Evolutionary conservation across 2,888 invertebrate genomes (phyloP).

Genomic region (Drosophila austrosaltans): DNA sequence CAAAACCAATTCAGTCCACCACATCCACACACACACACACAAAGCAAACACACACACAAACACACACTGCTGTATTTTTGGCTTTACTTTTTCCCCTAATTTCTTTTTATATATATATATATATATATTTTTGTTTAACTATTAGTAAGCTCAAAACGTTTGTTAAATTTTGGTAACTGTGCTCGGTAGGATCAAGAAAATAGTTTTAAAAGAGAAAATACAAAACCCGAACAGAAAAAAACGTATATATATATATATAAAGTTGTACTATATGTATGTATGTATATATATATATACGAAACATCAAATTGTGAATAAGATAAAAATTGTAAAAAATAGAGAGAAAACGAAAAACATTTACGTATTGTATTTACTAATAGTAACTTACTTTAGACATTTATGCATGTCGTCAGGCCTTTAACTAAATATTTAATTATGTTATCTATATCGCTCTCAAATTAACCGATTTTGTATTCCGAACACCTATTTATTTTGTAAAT

Average conservation of each 20-base stretch:
- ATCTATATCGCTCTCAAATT: conserved; percentile 7
- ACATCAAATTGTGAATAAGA: conserved; percentile 1
- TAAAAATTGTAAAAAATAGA: not conserved
- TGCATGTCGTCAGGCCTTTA: conserved; percentile 17
- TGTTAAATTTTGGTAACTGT: conserved; percentile 31
- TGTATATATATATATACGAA: not conserved
- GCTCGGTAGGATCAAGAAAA: conserved; percentile 19
- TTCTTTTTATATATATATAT: conserved; percentile 3
- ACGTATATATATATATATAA: not conserved
- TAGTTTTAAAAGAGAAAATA: conserved; percentile 4
- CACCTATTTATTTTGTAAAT: conserved; percentile 25
- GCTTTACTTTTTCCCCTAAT: conserved; percentile 13
- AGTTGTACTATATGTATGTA: too few species aligned
- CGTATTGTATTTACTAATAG: conserved; percentile 36
- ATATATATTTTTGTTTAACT: conserved; percentile 6
- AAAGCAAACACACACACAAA: conserved; percentile 12
- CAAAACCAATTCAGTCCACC: not conserved
- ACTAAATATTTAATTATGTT: conserved; percentile 7
- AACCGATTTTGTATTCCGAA: conserved; percentile 18
- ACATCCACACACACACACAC: conserved; percentile 7
- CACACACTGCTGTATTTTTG: conserved; percentile 18
- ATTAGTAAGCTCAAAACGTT: conserved; percentile 28
- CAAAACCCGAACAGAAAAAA: not conserved
- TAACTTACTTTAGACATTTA: conserved; percentile 17
- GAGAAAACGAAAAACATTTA: conserved; percentile 11